phyloP scores from a whole-genome alignment of 2,113 vertebrate species.

The Corythornis cristatus region DNA sequence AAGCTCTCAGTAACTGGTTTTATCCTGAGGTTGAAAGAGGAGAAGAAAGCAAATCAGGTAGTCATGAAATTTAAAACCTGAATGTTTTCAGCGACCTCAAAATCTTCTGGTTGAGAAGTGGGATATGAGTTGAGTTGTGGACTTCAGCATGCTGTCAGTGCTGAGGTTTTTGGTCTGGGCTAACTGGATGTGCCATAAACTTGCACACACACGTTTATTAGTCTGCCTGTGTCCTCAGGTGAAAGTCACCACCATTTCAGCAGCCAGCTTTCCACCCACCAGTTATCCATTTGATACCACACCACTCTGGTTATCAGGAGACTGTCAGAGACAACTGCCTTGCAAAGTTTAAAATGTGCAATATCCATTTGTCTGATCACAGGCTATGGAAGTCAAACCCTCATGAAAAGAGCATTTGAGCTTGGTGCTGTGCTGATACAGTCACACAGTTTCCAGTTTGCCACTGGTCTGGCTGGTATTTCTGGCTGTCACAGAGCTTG shows the following conservation, averaged over 20 bases:
- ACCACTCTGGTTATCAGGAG: background rate
- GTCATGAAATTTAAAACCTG: background rate
- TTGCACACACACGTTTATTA: accelerated
- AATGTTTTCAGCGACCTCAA: background rate
- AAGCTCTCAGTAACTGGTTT: background rate
- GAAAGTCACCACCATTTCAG: background rate
- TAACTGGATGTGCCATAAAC: background rate
- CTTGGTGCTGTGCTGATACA: background rate
- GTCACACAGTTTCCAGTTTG: background rate
- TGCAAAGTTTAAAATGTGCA: background rate
- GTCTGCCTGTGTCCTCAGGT: background rate
- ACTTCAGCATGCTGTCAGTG: background rate
- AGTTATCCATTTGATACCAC: background rate
- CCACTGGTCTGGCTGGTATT: background rate
- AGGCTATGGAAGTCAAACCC: background rate
- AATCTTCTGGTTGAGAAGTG: background rate
- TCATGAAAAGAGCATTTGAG: background rate
- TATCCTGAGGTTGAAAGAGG: background rate
- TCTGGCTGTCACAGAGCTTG: conserved; percentile 15
- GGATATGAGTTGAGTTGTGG: background rate
- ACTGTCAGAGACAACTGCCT: background rate
- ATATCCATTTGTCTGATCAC: background rate
- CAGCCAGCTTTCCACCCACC: background rate
- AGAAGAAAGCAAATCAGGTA: background rate
- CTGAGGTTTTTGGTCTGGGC: background rate